A percentile compares a stretch with the other conserved stretches of the same genome.
phyloP scores from a whole-genome alignment of 2,113 vertebrate species.

The Trochalopteron elliotii region DNA sequence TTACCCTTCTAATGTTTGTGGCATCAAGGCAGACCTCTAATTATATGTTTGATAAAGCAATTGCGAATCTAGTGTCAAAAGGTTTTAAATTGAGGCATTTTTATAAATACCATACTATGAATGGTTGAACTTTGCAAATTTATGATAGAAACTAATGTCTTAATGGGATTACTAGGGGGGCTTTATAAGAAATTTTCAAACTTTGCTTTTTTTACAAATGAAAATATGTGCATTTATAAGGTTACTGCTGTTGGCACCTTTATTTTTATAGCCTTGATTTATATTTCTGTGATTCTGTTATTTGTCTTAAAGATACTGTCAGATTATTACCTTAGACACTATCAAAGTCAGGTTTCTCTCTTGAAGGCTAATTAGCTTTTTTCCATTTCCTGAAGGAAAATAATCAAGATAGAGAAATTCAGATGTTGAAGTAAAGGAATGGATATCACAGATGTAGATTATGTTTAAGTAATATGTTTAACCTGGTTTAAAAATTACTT shows the following conservation, averaged over 20 bases:
- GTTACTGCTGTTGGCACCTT: not conserved
- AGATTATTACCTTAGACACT: not conserved
- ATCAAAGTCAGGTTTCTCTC: not conserved
- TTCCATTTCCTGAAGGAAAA: not conserved
- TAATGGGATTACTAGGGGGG: not conserved
- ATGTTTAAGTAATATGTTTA: not conserved
- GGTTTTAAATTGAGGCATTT: not conserved
- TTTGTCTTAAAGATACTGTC: not conserved
- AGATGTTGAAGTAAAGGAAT: not conserved
- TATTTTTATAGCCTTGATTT: not conserved
- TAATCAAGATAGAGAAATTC: not conserved
- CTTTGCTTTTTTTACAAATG: not conserved
- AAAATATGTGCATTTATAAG: not conserved
- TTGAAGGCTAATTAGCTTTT: not conserved
- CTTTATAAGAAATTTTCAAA: not conserved
- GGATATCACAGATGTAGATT: not conserved
- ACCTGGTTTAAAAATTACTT: not conserved
- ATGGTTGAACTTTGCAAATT: not conserved
- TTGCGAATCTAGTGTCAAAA: not conserved
- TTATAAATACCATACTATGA: not conserved
- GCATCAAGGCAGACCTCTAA: not conserved
- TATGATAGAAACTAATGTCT: not conserved
- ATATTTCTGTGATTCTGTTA: not conserved
- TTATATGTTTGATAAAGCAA: not conserved
- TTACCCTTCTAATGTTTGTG: not conserved